Conservation (phyloP, 2,797 vertebrate species). For the Myotis myotis region DNA sequence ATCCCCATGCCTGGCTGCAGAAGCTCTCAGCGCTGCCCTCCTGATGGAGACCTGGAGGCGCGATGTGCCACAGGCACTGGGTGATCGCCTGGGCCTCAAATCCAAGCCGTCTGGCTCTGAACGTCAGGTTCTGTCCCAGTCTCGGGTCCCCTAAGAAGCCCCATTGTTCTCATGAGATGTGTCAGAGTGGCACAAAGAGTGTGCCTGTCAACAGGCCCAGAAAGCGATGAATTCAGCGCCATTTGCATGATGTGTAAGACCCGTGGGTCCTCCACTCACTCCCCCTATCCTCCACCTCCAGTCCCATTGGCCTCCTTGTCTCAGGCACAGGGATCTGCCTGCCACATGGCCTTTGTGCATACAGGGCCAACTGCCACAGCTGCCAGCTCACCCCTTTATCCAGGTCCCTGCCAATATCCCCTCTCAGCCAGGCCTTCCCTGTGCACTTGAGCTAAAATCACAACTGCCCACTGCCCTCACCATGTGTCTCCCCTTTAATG, state of each 20-base stretch:
- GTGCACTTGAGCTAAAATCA: background rate
- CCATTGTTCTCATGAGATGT: rapidly evolving
- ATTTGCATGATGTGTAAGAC: background rate
- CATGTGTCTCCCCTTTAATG: background rate
- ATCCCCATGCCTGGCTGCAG: too few relatives aligned
- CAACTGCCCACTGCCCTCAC: rapidly evolving
- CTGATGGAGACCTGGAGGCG: background rate
- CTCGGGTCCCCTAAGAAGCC: rapidly evolving
- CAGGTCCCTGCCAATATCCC: background rate
- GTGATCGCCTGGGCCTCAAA: background rate
- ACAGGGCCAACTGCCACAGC: background rate
- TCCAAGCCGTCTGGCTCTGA: background rate
- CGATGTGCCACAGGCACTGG: rapidly evolving
- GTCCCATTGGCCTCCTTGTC: background rate
- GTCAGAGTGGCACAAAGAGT: rapidly evolving
- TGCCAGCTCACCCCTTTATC: rapidly evolving
- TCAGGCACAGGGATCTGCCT: background rate
- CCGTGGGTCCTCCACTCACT: rapidly evolving
- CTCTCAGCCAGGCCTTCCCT: background rate
- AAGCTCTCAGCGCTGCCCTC: too few relatives aligned
- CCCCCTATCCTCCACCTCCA: rapidly evolving
- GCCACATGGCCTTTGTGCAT: background rate
- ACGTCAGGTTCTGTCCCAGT: rapidly evolving
- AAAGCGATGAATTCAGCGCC: background rate
- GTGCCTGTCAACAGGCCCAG: background rate